These are phyloP conservation scores for Leptogaster cylindrica DNA, from an alignment of 2,888 invertebrate genomes.

Conservation along the genomic window DNA sequence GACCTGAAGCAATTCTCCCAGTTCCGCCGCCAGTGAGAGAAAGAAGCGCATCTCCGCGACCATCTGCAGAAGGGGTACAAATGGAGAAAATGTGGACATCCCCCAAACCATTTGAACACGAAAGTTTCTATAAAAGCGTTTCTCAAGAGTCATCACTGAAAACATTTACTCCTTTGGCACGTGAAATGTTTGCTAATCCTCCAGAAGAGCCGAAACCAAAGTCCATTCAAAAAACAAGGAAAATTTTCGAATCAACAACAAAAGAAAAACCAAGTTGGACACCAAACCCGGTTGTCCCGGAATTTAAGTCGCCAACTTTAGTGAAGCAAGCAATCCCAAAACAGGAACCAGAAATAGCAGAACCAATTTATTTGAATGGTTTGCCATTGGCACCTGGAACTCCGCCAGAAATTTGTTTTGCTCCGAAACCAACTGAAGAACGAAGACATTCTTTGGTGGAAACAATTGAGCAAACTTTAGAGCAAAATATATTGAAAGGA, in stretches of 20 bases:
- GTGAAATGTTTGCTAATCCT: slow-evolving; percentile 45
- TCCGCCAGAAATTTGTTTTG: slow-evolving; percentile 72
- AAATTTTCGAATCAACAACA: slow-evolving; percentile 52
- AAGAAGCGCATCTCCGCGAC: slow-evolving; percentile 64
- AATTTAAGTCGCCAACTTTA: slow-evolving; percentile 63
- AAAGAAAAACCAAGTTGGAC: slow-evolving; percentile 48
- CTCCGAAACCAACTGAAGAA: slow-evolving; percentile 63
- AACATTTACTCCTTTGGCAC: slow-evolving; percentile 42
- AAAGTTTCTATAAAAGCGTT: slow-evolving; percentile 49
- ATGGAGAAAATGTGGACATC: slow-evolving; percentile 74
- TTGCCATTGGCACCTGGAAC: slow-evolving; percentile 70
- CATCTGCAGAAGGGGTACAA: slow-evolving; percentile 69
- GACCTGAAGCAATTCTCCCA: slow-evolving; percentile 58
- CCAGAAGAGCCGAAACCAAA: slow-evolving; percentile 51
- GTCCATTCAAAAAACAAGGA: slow-evolving; percentile 54
- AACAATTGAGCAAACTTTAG: slow-evolving; percentile 66
- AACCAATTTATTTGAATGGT: slow-evolving; percentile 63
- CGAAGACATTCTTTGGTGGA: slow-evolving; percentile 67
- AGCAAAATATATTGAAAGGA: slow-evolving; percentile 64
- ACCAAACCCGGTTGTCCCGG: slow-evolving; percentile 52
- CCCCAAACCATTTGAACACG: slow-evolving; percentile 54
- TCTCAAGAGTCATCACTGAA: slow-evolving; percentile 48
- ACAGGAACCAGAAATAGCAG: slow-evolving; percentile 52
- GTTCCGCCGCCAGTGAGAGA: slow-evolving; percentile 55
- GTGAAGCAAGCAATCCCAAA: slow-evolving; percentile 61